Percentiles rank a stretch among this genome's conserved stretches.
These are phyloP conservation scores for Ptyas mucosa DNA, from an alignment of 2,113 vertebrate species.

Conservation along the genomic window DNA sequence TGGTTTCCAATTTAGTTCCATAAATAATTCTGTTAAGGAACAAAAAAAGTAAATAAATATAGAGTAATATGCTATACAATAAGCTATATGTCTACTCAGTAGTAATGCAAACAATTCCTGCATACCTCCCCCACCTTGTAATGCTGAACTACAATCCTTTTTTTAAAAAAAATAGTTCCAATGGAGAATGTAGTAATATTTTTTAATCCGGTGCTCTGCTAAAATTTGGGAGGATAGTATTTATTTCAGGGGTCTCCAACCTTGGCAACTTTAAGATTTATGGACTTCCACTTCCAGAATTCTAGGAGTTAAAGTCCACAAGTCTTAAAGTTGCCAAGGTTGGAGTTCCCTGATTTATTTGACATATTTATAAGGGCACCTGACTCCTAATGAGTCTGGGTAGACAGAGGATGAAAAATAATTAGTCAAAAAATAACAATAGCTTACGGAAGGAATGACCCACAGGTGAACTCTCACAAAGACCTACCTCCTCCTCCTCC, in stretches of 20 bases:
- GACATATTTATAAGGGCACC: neutral
- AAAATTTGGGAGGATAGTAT: neutral
- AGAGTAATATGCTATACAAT: neutral
- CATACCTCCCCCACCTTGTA: neutral
- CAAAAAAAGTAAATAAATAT: neutral
- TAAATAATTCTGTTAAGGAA: neutral
- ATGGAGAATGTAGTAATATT: neutral
- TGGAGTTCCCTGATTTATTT: neutral
- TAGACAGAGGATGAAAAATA: neutral
- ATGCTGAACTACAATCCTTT: neutral
- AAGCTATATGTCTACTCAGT: neutral
- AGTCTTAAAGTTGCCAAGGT: no score
- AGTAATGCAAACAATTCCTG: neutral
- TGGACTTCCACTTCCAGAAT: no score
- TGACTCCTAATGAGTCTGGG: neutral
- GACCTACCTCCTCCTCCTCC: neutral
- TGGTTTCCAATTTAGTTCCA: conserved; percentile 7
- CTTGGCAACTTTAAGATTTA: no score
- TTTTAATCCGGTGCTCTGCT: neutral
- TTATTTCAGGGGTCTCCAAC: neutral
- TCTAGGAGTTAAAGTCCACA: no score
- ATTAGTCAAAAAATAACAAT: neutral
- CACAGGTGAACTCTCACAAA: neutral
- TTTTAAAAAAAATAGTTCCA: neutral
- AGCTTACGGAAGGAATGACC: neutral